phyloP scores from a whole-genome alignment of 2,888 invertebrate species.

The Lutraria lutraria region DNA sequence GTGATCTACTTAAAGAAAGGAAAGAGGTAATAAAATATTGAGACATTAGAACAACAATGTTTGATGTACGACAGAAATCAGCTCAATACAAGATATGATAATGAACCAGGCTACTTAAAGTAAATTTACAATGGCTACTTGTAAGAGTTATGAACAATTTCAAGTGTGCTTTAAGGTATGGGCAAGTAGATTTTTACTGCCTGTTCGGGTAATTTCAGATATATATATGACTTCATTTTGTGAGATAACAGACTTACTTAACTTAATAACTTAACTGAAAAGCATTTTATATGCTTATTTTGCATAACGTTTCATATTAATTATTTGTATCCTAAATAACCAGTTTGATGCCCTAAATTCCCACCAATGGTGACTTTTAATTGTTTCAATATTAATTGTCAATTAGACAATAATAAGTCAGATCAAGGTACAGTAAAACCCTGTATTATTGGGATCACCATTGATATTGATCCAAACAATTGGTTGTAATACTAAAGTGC shows the following conservation, averaged over 20 bases:
- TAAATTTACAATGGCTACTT: slow-evolving; percentile 18
- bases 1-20: background rate
- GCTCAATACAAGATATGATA: background rate
- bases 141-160: background rate
- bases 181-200: slow-evolving; percentile 13
- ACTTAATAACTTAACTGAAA: background rate
- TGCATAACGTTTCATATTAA: background rate
- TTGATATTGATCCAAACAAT: no score
- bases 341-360: no score
- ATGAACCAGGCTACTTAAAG: background rate
- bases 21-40: background rate
- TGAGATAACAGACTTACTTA: background rate
- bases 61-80: slow-evolving; percentile 13
- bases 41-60: background rate
- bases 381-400: no score
- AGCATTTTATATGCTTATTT: background rate
- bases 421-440: no score
- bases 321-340: no score
- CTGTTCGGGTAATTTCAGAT: background rate
- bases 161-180: background rate
- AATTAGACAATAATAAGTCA: no score
- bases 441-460: no score
- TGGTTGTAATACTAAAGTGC: no score
- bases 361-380: no score
- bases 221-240: background rate